Evolutionary conservation across 1,140 invertebrate species (phyloP), one percentile per base, ranked within the genome.

Genomic region (Magallana ariakensis): DNA sequence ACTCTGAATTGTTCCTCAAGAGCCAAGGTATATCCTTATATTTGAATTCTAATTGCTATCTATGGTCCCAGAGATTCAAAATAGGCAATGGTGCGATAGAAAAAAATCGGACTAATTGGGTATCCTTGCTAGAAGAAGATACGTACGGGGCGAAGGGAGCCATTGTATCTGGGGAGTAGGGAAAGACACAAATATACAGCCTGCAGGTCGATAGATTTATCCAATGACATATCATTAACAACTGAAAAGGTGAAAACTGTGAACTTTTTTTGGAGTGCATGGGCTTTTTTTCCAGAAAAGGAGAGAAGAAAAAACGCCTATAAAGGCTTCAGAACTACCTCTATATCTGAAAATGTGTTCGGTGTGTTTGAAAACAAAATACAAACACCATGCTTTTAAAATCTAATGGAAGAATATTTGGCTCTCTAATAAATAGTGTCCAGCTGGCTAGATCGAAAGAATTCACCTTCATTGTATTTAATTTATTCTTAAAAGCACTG

Each of bases 201-300:
- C 66, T 75, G 22, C 13, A 11, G 11, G 66, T 75, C 66, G 26
- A 22, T 26, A 26, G 22, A 60, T 16, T 60, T 60, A 60, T 75
- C 22, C 66, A 26, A 75, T 75, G 33, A 75, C 66, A 75, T 19
- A 75, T 75, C 22, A 75, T 75, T 75, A 75, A 13, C 9, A 13
- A 26, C 66, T 13, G 26, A 60, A 60, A 60, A 60, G 10, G n/a
- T n/a, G 58, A 60, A n/a, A 60, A 60, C n/a, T n/a, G 58, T 9
- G 58, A 15, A 11, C 33, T 5, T 46, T 46, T 46, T 46, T 46
- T 46, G 1, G 33, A 5, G 2, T 46, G 33, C 33, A 46, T 46
- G 33, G 33, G 33, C 33, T 46, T 46, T 46, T 33, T 46, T 46
- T 46, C 33, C 33, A 46, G 0, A 46, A 5, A 46, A 46, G 0